Conservation (phyloP, 2,888 invertebrate species). For the Fabriciana adippe region DNA sequence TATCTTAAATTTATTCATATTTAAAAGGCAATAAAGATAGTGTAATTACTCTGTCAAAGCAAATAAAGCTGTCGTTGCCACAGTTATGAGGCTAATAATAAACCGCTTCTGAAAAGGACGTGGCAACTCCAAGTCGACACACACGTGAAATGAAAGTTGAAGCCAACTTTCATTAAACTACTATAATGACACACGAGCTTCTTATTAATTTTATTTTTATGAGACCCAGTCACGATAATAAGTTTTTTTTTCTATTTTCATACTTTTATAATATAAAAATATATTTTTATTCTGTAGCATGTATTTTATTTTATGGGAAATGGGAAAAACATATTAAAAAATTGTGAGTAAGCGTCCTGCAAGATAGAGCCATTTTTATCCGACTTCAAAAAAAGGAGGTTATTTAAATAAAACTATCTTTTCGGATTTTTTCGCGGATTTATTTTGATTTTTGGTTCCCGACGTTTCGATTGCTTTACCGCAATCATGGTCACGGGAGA, state of each 20-base stretch:
- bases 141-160: constrained; percentile 28
- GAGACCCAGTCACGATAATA: constrained; percentile 31
- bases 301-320: too few species aligned
- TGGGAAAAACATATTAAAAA: too few species aligned
- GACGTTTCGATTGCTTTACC: too few species aligned
- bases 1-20: constrained; percentile 23
- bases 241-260: constrained; percentile 16
- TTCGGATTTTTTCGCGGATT: too few species aligned
- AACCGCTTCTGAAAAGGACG: constrained; percentile 33
- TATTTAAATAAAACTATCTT: too few species aligned
- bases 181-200: constrained; percentile 28
- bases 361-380: too few species aligned
- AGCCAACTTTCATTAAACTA: constrained; percentile 35
- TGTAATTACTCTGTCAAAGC: constrained; percentile 28
- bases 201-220: constrained; percentile 36
- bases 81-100: constrained; percentile 36
- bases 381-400: too few species aligned
- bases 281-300: neutral
- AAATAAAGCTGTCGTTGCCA: constrained; percentile 33
- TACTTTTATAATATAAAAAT: neutral
- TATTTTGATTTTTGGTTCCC: too few species aligned
- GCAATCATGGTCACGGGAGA: too few species aligned
- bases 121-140: constrained; percentile 26
- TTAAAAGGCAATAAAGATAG: constrained; percentile 35
- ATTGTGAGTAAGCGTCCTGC: too few species aligned